phyloP scores from a whole-genome alignment of 2,113 vertebrate genomes.

The Callopanchax toddi region DNA sequence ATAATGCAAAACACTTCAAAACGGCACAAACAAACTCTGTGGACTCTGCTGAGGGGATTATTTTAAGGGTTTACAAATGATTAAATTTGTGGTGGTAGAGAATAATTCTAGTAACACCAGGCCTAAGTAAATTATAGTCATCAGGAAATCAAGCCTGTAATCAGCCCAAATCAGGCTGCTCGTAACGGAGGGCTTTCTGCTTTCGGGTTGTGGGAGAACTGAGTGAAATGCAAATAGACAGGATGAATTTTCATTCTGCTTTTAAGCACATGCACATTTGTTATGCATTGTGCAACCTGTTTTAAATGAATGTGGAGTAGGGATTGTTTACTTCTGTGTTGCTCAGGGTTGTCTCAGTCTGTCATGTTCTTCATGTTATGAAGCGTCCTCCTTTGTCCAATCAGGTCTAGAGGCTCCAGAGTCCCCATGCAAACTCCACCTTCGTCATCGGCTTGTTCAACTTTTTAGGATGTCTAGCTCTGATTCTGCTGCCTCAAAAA shows the following conservation, averaged over 20 bases:
- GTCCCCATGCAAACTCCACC: too few species aligned
- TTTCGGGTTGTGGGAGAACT: not conserved
- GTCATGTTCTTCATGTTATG: too few species aligned
- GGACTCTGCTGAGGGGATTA: constrained; percentile 7
- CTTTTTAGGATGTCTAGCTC: too few species aligned
- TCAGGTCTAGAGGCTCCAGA: too few species aligned
- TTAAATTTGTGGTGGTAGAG: constrained; percentile 10
- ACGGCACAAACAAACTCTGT: not conserved
- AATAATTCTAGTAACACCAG: constrained; percentile 6
- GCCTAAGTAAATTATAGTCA: constrained; percentile 18
- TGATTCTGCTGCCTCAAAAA: too few species aligned
- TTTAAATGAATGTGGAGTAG: not conserved
- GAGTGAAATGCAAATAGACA: constrained; percentile 3
- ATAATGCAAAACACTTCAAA: not conserved
- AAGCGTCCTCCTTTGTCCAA: too few species aligned
- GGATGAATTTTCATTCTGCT: not conserved
- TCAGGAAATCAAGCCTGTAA: constrained; percentile 15
- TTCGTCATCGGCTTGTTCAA: too few species aligned
- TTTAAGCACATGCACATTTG: not conserved
- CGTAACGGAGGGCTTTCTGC: constrained; percentile 8
- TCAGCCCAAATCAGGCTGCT: constrained; percentile 11
- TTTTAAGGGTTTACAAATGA: not conserved
- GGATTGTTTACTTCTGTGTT: not conserved
- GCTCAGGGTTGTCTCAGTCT: not conserved
- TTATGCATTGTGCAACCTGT: not conserved